These are phyloP conservation scores for Leptarthrus brevirostris DNA, from an alignment of 2,888 invertebrate species.

Conservation along the genomic window DNA sequence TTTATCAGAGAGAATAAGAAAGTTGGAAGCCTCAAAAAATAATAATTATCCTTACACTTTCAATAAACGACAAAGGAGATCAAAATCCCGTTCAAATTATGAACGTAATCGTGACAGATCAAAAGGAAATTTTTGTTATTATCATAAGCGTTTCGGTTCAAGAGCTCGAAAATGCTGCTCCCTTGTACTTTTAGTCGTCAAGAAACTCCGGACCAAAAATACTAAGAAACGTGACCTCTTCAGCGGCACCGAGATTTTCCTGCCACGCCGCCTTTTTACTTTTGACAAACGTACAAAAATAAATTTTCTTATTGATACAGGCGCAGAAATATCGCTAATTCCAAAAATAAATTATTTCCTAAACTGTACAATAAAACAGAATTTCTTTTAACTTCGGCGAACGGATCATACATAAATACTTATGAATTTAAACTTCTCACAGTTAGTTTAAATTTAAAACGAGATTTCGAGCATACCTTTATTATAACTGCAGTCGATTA, in stretches of 20 bases:
- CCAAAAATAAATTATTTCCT: too few species aligned
- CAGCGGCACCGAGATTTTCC: too few species aligned
- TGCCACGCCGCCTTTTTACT: too few species aligned
- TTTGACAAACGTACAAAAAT: too few species aligned
- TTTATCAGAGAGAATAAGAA: too few species aligned
- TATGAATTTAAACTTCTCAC: background rate
- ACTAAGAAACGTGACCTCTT: background rate
- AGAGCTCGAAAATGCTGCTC: background rate
- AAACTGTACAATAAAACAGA: too few species aligned
- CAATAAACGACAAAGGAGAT: background rate
- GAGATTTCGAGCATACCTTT: slow-evolving; percentile 54
- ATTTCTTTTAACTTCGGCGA: background rate
- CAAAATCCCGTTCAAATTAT: background rate
- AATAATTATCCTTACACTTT: too few species aligned
- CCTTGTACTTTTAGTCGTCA: background rate
- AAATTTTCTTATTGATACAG: too few species aligned
- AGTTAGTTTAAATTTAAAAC: slow-evolving; percentile 56
- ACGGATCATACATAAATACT: background rate
- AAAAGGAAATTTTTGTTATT: background rate
- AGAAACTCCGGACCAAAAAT: background rate
- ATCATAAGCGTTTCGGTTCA: background rate
- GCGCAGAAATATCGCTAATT: too few species aligned
- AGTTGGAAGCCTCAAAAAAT: too few species aligned
- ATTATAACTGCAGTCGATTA: background rate
- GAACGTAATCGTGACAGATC: background rate